phyloP scores from a whole-genome alignment of 2,888 invertebrate species.

The Therioaphis trifolii region DNA sequence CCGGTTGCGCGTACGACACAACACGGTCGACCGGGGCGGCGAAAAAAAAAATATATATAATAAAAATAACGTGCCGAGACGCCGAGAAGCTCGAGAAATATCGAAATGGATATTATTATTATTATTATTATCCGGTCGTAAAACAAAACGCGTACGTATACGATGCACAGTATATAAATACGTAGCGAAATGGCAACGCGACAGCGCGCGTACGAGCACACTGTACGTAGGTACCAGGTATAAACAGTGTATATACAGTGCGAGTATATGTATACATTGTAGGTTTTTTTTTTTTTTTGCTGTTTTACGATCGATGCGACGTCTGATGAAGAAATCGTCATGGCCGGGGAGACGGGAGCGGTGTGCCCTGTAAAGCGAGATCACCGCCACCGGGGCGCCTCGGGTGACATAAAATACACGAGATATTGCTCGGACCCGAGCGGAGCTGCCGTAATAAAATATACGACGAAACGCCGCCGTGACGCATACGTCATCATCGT shows the following conservation, averaged over 20 bases:
- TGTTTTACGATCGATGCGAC: constrained; percentile 39
- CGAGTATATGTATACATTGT: too few species aligned
- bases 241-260: neutral
- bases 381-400: constrained; percentile 51
- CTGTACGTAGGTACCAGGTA: neutral
- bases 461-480: neutral
- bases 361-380: neutral
- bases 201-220: neutral
- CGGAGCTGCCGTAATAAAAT: constrained; percentile 16
- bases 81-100: constrained; percentile 5
- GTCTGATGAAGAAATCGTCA: neutral
- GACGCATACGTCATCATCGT: neutral
- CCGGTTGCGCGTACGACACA: neutral
- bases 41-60: too few species aligned
- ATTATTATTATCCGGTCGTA: constrained; percentile 52
- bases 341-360: neutral
- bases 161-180: neutral
- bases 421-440: neutral
- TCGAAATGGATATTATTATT: constrained; percentile 25
- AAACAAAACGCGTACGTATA: constrained; percentile 16
- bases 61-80: too few species aligned
- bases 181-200: constrained; percentile 9
- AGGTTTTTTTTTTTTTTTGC: too few species aligned
- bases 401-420: constrained; percentile 51
- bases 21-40: neutral